Percentiles rank a stretch among this genome's conserved stretches.
phyloP scores from a whole-genome alignment of 2,113 vertebrate genomes.

The Eidolon helvum region DNA sequence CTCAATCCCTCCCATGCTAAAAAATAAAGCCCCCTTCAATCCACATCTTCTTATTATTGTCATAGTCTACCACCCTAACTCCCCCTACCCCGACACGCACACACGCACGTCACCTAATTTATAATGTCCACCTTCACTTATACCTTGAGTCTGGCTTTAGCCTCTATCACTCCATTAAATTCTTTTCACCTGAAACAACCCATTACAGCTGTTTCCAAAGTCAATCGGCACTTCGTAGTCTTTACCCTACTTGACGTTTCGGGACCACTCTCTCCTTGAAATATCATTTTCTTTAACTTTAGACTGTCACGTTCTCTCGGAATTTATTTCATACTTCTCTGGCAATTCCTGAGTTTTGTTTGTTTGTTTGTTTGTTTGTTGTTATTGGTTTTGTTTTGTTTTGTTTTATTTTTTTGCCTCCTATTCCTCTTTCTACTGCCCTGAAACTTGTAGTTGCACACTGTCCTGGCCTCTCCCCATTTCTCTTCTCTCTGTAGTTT shows the following conservation, averaged over 20 bases:
- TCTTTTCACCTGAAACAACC: background rate
- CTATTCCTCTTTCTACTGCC: background rate
- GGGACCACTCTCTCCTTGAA: background rate
- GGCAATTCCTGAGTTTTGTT: too few relatives aligned
- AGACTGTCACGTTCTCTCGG: background rate
- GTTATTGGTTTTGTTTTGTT: too few relatives aligned
- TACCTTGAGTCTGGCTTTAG: fast-evolving
- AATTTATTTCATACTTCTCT: background rate
- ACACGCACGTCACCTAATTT: background rate
- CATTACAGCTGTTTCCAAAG: background rate
- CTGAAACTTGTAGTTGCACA: too few relatives aligned
- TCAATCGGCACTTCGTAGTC: fast-evolving
- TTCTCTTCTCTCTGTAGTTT: background rate
- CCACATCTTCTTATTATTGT: background rate
- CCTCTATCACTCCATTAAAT: background rate
- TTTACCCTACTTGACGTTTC: background rate
- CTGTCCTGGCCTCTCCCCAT: too few relatives aligned
- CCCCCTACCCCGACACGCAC: background rate
- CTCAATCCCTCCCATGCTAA: background rate
- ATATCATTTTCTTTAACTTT: background rate
- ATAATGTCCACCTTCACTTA: background rate
- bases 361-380: background rate
- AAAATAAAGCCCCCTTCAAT: background rate
- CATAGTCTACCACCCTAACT: too few relatives aligned
- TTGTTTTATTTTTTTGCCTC: background rate